These are phyloP conservation scores for Ctenodactylus gundi DNA, from an alignment of 2,113 vertebrate genomes.

Conservation along the genomic window DNA sequence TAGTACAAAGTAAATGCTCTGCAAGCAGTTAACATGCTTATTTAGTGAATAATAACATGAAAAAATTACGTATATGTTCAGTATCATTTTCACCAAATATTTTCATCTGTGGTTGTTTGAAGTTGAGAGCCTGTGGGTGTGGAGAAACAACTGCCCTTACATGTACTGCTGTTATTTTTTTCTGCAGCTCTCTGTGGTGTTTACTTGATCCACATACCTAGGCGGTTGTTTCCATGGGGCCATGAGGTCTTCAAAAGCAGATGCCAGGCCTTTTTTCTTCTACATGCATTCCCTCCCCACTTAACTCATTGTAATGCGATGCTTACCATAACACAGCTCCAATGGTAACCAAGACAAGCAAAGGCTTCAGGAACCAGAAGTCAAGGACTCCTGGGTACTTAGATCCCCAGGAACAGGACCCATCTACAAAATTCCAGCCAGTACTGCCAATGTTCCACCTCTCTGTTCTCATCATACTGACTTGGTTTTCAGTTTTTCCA, in stretches of 20 bases:
- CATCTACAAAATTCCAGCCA: accelerated
- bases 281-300: too few relatives aligned
- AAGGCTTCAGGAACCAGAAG: not conserved
- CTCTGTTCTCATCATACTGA: not conserved
- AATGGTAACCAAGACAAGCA: not conserved
- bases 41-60: not conserved
- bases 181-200: accelerated
- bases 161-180: accelerated
- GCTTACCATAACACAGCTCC: not conserved
- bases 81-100: not conserved
- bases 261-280: not conserved
- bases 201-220: too few relatives aligned
- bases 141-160: not conserved
- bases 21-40: not conserved
- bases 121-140: not conserved
- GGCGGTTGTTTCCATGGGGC: accelerated
- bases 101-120: not conserved
- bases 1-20: not conserved
- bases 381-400: not conserved
- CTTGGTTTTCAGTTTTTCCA: not conserved
- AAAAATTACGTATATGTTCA: not conserved
- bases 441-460: accelerated
- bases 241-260: not conserved
- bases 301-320: accelerated
- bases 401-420: not conserved